Evolutionary conservation across 1,140 invertebrate species (phyloP), one percentile per base, ranked within the genome.

Genomic region (Pseudomyrmex flavicornis): DNA sequence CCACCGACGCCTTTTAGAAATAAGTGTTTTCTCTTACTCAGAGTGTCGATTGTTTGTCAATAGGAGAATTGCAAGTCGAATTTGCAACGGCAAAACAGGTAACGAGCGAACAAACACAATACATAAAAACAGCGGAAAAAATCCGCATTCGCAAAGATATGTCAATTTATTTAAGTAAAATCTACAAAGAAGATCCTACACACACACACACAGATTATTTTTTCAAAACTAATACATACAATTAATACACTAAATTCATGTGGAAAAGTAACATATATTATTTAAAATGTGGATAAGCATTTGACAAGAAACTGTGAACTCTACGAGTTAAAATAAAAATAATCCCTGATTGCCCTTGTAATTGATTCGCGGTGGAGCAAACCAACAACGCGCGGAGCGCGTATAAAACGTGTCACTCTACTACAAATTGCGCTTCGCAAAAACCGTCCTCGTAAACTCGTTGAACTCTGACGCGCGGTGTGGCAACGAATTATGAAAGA

Each of bases 401-500:
- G 35, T n/a, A 20, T 54, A 50, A 79, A 79, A 77, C 20, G 66
- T 15, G 44, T 50, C 22, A 13, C 22, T 54, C 7, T 35, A 1
- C 3, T 48, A 44, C 35, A 58, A 68, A 69, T 50, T 8, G 13
- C 52, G 9, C 15, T 35, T 10, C 22, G 44, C 66, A 70, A 80
- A 80, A 80, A 72, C 66, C 54, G 7, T 3, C 13, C 76, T 59
- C 66, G 44, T 80, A 80, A 80, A 80, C 54, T 80, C 76, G 66
- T 58, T 79, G 66, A 50, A 70, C 66, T 59, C 61, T 48, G 48
- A 63, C 61, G 61, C 52, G 61, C 13, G 50, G n/a, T 13, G 20
- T 62, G 74, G 35, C 15, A 10, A 74, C 44, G 52, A 75, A 82
- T 85, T 82, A 82, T 76, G 69, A 83, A 86, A 77, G 52, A 70